Evolutionary conservation across 1,140 invertebrate genomes (phyloP), one percentile per base, ranked within the genome.

Genomic region (Scaptomyza pallida): DNA sequence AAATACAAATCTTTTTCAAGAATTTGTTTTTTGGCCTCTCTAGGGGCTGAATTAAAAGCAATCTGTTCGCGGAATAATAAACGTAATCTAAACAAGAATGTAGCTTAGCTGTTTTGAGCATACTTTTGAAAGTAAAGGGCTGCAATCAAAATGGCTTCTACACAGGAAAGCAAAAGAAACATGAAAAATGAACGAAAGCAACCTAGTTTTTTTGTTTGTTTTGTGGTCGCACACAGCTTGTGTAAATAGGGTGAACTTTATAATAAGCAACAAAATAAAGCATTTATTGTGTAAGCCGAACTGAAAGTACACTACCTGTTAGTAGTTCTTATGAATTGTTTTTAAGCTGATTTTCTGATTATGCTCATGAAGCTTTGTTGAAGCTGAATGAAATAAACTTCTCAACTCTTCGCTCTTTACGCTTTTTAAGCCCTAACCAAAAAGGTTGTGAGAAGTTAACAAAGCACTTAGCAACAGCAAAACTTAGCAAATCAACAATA

Each of bases 161-260:
- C 40, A 4, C 30, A 21, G 21, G 56, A 75, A 85, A 79, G 59
- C 65, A 52, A 85, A 79, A 68, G 72, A 67, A 82, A 82, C n/a
- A 82, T 78, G 75, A 76, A 64, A 85, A 83, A 85, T 83, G 72
- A 73, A 68, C 72, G 76, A 79, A 54, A 85, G 62, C 73, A 83
- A 61, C 63, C 73, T 62, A 72, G 61, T 80, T 56, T 68, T 76
- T 68, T n/a, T 1, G 3, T 37, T n/a, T n/a, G 12, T 37, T 37
- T 37, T n/a, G 33, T 5, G 26, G 56, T 21, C 4, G 73, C 78
- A 41, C 9, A 68, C 41, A 63, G 30, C 62, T 73, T 55, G 48
- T 62, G 76, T 64, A 81, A 81, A 81, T 73, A 82, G 71, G 55
- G 61, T 44, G 40, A 59, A 47, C 60, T 56, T 56, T 56, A 64